Conservation (phyloP, 2,113 vertebrate genomes). For the Urocolius indicus region DNA sequence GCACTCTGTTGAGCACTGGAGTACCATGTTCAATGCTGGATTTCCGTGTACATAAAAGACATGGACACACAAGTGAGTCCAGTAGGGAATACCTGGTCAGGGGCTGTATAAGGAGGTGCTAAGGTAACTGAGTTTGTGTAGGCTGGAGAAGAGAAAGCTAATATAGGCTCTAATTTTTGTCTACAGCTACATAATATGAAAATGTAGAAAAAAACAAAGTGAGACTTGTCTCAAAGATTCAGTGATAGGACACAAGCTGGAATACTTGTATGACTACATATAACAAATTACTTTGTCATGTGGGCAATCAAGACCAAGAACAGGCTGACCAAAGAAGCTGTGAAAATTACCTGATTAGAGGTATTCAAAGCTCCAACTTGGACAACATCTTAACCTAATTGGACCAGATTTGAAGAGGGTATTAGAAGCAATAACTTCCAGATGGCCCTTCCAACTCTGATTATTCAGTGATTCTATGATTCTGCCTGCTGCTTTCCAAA, state of each 20-base stretch:
- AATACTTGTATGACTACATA: background rate
- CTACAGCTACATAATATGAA: accelerated
- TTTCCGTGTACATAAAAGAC: background rate
- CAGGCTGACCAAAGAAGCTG: background rate
- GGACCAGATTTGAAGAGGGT: background rate
- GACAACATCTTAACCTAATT: background rate
- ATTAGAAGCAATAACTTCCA: background rate
- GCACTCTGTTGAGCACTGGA: background rate
- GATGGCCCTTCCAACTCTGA: background rate
- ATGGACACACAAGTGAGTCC: background rate
- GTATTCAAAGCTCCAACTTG: background rate
- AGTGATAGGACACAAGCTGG: background rate
- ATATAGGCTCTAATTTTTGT: background rate
- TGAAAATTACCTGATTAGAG: background rate
- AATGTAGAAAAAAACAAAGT: background rate
- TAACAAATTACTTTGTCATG: background rate
- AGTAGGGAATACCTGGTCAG: background rate
- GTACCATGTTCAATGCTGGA: background rate
- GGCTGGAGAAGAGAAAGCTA: background rate
- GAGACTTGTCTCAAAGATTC: background rate
- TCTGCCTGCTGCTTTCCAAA: background rate
- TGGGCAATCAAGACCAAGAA: accelerated
- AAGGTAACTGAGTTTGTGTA: background rate
- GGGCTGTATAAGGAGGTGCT: background rate
- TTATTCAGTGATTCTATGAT: background rate